These are phyloP conservation scores for Pteruthius melanotis DNA, from an alignment of 2,113 vertebrate genomes.

Conservation along the genomic window DNA sequence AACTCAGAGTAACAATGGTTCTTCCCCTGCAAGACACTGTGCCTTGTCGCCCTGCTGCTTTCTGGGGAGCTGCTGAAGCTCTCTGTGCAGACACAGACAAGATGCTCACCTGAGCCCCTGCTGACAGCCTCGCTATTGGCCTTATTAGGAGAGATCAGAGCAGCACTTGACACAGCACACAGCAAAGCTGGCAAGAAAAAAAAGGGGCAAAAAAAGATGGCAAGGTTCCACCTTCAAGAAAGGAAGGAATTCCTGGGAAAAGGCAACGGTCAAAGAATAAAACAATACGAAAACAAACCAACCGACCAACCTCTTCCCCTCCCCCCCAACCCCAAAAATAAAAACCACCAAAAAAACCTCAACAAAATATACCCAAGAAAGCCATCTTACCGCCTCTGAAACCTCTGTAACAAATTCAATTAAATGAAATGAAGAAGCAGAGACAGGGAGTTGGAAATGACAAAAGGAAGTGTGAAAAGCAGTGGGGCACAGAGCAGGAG, in stretches of 20 bases:
- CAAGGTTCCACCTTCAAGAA: background rate
- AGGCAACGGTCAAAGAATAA: background rate
- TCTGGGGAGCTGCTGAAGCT: background rate
- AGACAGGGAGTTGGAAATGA: background rate
- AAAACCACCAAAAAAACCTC: background rate
- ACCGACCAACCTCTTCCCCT: background rate
- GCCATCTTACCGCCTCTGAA: background rate
- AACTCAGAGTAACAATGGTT: accelerated
- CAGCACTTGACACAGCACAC: background rate
- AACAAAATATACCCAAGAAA: background rate
- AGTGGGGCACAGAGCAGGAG: background rate
- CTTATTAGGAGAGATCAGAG: background rate
- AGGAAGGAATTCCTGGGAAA: background rate
- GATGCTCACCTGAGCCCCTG: background rate
- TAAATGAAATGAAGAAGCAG: background rate
- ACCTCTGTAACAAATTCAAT: accelerated
- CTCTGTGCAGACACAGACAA: background rate
- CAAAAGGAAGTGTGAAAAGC: background rate
- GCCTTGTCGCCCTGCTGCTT: background rate
- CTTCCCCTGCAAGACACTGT: background rate
- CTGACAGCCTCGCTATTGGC: background rate
- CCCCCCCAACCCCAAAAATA: background rate
- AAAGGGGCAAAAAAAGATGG: background rate
- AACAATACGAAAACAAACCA: background rate
- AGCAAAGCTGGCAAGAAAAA: background rate